These are phyloP conservation scores for Salpingus planirostris DNA, from an alignment of 2,888 invertebrate genomes.

Conservation along the genomic window DNA sequence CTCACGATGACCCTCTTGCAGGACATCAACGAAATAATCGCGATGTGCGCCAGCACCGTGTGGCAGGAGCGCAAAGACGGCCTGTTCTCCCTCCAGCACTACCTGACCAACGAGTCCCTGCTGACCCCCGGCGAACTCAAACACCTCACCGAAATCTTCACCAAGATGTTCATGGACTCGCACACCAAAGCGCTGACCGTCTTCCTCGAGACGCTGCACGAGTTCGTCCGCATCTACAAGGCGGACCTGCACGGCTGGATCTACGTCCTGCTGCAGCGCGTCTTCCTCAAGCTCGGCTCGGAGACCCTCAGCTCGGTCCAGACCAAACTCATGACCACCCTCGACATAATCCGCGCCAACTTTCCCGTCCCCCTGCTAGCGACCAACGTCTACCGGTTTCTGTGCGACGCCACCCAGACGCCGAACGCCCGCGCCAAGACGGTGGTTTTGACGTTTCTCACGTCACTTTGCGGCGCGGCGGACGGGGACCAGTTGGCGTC, in stretches of 20 bases:
- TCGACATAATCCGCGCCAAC: constrained; percentile 66
- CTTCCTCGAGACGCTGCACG: constrained; percentile 87
- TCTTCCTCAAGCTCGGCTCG: constrained; percentile 72
- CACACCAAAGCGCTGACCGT: constrained; percentile 90
- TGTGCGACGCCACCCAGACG: constrained; percentile 87
- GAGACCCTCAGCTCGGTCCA: constrained; percentile 89
- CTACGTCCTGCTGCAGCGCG: constrained; percentile 68
- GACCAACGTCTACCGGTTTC: constrained; percentile 65
- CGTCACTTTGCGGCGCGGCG: constrained; percentile 55
- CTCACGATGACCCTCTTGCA: constrained; percentile 39
- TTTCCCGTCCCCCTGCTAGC: constrained; percentile 59
- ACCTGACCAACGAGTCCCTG: constrained; percentile 60
- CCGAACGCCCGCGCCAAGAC: constrained; percentile 76
- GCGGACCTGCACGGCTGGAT: constrained; percentile 89
- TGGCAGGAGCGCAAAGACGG: constrained; percentile 97
- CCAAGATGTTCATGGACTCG: constrained; percentile 96
- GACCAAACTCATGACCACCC: constrained; percentile 77
- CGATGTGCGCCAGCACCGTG: constrained; percentile 78
- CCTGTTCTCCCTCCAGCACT: constrained; percentile 61
- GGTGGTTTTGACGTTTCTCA: constrained; percentile 62
- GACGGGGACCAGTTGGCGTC: constrained; percentile 45
- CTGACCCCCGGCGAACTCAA: constrained; percentile 63
- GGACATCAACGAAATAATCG: constrained; percentile 79
- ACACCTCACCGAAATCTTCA: constrained; percentile 85
- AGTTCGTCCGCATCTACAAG: constrained; percentile 78